A percentile compares a stretch with the other conserved stretches of the same genome.
phyloP scores from a whole-genome alignment of 2,113 vertebrate genomes.

The Etheostoma spectabile region DNA sequence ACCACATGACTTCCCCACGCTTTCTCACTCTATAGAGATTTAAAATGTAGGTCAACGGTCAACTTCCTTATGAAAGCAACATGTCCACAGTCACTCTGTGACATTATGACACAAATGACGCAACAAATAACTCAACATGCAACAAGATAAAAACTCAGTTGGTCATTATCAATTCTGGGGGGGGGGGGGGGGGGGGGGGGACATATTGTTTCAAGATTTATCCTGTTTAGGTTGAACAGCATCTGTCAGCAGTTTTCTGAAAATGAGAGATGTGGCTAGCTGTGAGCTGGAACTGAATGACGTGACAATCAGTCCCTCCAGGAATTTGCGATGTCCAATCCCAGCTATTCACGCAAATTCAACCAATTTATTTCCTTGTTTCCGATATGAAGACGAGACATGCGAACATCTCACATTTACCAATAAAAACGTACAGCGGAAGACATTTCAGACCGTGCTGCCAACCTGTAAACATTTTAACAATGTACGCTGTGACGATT shows the following conservation, averaged over 20 bases:
- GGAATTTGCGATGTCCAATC: no score
- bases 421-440: no score
- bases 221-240: not conserved
- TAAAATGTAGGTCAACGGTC: constrained; percentile 77
- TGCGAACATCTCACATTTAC: no score
- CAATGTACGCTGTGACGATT: no score
- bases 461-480: no score
- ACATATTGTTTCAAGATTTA: not conserved
- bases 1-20: constrained; percentile 72
- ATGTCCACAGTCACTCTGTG: not conserved
- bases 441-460: no score
- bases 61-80: constrained; percentile 63
- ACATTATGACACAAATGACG: constrained; percentile 5
- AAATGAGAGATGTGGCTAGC: not conserved
- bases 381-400: no score
- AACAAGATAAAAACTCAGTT: not conserved
- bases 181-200: no score
- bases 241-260: constrained; percentile 10
- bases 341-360: no score
- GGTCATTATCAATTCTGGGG: not conserved
- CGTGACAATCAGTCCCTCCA: not conserved
- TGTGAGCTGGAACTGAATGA: not conserved
- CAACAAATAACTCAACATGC: constrained; percentile 17
- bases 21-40: constrained; percentile 37
- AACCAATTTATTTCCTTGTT: no score